Conservation (phyloP, 1,140 invertebrate genomes). For the Ephestia elutella region DNA sequence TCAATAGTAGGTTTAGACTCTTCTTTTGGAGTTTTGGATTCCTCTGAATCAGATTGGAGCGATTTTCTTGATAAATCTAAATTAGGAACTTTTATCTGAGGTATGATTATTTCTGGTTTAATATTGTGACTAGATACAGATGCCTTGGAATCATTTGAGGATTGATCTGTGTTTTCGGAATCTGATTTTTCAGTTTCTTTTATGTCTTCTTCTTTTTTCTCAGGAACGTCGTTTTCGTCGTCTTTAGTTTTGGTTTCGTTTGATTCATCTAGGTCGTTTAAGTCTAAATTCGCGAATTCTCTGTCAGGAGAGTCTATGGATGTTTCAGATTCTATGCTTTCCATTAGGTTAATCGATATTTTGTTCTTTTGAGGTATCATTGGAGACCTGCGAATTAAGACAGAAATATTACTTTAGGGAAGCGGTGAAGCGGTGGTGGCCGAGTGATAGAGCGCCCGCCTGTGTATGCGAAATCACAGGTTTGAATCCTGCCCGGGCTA, state of each 20-base stretch:
- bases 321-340: constrained; percentile 71
- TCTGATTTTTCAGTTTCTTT: constrained; percentile 18
- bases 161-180: constrained; percentile 29
- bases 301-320: constrained; percentile 69
- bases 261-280: constrained; percentile 57
- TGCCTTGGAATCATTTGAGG: constrained; percentile 44
- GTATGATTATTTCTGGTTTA: constrained; percentile 41
- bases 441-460: no score
- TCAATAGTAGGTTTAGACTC: constrained; percentile 52
- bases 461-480: no score
- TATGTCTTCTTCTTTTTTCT: constrained; percentile 16
- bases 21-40: constrained; percentile 47
- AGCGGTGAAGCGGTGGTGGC: no score
- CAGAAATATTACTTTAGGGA: neutral
- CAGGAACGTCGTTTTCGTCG: constrained; percentile 4
- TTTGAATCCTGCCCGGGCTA: no score
- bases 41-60: constrained; percentile 50
- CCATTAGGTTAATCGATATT: constrained; percentile 73
- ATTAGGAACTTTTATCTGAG: constrained; percentile 64
- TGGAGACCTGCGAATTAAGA: constrained; percentile 49
- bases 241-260: constrained; percentile 21
- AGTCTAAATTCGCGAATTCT: constrained; percentile 63
- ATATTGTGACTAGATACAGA: constrained; percentile 34
- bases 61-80: constrained; percentile 49
- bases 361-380: constrained; percentile 65